Conservation (phyloP, 1,140 invertebrate species). For the Solen grandis region DNA sequence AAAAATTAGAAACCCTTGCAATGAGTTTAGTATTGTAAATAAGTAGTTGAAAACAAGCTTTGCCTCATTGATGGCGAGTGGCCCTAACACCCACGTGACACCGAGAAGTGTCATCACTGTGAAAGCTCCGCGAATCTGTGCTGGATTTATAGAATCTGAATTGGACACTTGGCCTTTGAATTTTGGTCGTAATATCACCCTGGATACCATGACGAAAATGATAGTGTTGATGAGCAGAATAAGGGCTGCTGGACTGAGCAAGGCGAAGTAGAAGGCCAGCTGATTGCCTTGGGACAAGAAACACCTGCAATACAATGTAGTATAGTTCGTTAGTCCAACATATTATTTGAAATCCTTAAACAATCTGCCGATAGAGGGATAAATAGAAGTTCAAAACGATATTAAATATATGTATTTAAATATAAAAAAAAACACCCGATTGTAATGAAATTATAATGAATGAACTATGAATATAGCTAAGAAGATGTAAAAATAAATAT, state of each 20-base stretch:
- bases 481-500: too few relatives aligned
- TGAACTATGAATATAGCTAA: too few relatives aligned
- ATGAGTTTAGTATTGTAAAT: slow-evolving; percentile 82
- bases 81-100: slow-evolving; percentile 83
- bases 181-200: slow-evolving; percentile 81
- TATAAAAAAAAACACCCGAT: not conserved
- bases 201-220: slow-evolving; percentile 82
- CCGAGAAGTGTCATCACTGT: slow-evolving; percentile 83
- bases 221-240: slow-evolving; percentile 82
- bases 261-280: slow-evolving; percentile 80
- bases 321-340: too few relatives aligned
- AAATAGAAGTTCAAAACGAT: not conserved
- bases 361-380: too few relatives aligned
- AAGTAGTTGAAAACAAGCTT: slow-evolving; percentile 82
- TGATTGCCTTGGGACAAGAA: slow-evolving; percentile 77
- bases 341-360: too few relatives aligned
- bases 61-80: slow-evolving; percentile 81
- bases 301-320: slow-evolving; percentile 78
- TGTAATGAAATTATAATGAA: too few relatives aligned
- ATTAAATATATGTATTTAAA: not conserved
- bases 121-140: slow-evolving; percentile 82
- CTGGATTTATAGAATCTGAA: slow-evolving; percentile 66
- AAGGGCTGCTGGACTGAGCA: slow-evolving; percentile 81
- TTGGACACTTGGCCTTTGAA: slow-evolving; percentile 64
- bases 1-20: slow-evolving; percentile 83